phyloP scores from a whole-genome alignment of 2,113 vertebrate genomes.

The Neodontobutis hainanensis region DNA sequence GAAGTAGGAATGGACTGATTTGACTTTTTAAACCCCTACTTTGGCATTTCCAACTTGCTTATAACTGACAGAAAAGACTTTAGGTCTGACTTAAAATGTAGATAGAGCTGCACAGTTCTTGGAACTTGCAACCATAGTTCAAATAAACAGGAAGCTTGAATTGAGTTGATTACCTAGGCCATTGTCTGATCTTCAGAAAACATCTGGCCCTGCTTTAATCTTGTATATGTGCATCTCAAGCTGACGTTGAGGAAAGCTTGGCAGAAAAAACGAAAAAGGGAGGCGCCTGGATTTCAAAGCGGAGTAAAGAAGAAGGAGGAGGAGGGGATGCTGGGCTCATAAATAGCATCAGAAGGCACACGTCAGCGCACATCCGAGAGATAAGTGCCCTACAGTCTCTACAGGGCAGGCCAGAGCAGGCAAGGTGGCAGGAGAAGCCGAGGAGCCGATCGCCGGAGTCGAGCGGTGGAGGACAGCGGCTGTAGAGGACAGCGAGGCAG shows the following conservation, averaged over 20 bases:
- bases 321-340: conserved; percentile 24
- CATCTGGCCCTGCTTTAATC: not conserved
- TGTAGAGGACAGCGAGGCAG: conserved; percentile 23
- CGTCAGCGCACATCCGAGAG: not conserved
- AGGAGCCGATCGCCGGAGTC: conserved; percentile 33
- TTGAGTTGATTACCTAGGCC: not conserved
- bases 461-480: conserved; percentile 43
- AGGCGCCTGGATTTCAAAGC: conserved; percentile 34
- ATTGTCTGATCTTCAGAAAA: not conserved
- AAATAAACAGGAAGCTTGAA: not conserved
- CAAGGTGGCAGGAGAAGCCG: conserved; percentile 73
- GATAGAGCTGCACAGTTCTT: too few species aligned
- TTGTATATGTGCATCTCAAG: too few species aligned
- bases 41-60: too few species aligned
- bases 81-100: not conserved
- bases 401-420: conserved; percentile 55
- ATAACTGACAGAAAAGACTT: not conserved
- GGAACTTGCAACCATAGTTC: too few species aligned
- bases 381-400: conserved; percentile 32
- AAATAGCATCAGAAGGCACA: conserved; percentile 21
- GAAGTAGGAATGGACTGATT: too few species aligned
- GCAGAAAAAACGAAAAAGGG: conserved; percentile 32
- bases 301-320: conserved; percentile 30
- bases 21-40: too few species aligned
- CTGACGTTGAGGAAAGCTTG: not conserved